phyloP scores from a whole-genome alignment of 2,113 vertebrate genomes.

The Stigmatopora argus region DNA sequence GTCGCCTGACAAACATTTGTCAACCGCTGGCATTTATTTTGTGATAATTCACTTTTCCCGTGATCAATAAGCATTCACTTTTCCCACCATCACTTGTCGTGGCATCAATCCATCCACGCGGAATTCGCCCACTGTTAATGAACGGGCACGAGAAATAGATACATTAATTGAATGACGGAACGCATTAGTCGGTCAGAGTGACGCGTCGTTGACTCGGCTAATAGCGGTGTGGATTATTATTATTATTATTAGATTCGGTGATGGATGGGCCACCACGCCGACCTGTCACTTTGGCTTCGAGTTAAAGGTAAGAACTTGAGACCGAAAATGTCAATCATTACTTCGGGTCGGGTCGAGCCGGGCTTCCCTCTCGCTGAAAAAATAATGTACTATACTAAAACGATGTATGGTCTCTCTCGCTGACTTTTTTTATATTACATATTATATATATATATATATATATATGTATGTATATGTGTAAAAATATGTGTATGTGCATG shows the following conservation, averaged over 20 bases:
- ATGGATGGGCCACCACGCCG: constrained; percentile 45
- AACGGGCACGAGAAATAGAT: constrained; percentile 48
- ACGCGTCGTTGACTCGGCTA: constrained; percentile 37
- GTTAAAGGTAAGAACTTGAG: too few relatives aligned
- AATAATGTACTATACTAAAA: too few relatives aligned
- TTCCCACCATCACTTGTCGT: constrained; percentile 54
- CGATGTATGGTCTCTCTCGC: too few relatives aligned
- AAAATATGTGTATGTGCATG: too few relatives aligned
- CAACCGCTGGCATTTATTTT: too few relatives aligned
- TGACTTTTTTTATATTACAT: too few relatives aligned
- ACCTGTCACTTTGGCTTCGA: constrained; percentile 27
- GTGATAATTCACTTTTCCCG: constrained; percentile 53
- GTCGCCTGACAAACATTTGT: constrained; percentile 65
- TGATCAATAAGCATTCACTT: constrained; percentile 61
- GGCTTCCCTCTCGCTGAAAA: too few relatives aligned
- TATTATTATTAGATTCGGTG: constrained; percentile 49
- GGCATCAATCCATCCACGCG: constrained; percentile 52
- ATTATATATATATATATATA: too few relatives aligned
- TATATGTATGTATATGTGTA: too few relatives aligned
- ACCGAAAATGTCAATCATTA: too few relatives aligned
- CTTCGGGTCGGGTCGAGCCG: too few relatives aligned
- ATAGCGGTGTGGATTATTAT: constrained; percentile 42
- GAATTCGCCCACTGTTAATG: constrained; percentile 49
- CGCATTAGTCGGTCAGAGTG: constrained; percentile 51
- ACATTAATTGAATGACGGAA: constrained; percentile 62